A percentile compares a stretch with the other conserved stretches of the same genome.
These are phyloP conservation scores for Eustalomyia histrio DNA, from an alignment of 2,888 invertebrate species.

Conservation along the genomic window DNA sequence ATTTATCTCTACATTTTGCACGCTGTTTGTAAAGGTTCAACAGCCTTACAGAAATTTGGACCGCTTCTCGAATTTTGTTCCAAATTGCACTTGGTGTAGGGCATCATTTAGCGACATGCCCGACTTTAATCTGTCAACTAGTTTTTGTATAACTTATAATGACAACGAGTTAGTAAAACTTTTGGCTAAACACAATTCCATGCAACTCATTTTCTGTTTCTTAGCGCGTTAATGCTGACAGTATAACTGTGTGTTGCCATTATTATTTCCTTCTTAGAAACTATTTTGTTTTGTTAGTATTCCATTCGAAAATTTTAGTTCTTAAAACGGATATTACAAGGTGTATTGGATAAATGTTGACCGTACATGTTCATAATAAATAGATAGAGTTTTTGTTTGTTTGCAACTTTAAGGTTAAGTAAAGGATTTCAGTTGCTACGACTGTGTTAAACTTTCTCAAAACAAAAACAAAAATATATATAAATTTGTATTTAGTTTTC, in stretches of 20 bases:
- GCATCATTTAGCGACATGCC: too few species aligned
- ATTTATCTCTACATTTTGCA: too few species aligned
- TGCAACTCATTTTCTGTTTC: neutral
- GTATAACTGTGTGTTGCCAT: neutral
- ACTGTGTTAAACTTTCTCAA: constrained; percentile 34
- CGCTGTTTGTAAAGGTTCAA: too few species aligned
- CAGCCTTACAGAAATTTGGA: too few species aligned
- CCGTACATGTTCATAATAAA: constrained; percentile 74
- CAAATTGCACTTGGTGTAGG: too few species aligned
- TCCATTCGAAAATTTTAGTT: constrained; percentile 18
- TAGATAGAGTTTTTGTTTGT: constrained; percentile 13
- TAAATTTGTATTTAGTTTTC: constrained; percentile 20
- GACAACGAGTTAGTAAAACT: neutral
- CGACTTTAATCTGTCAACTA: too few species aligned
- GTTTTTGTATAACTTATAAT: too few species aligned
- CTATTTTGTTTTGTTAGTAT: constrained; percentile 3
- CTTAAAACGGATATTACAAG: constrained; percentile 75
- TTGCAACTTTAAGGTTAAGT: constrained; percentile 4
- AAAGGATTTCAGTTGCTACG: constrained; percentile 9
- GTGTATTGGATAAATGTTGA: constrained; percentile 76
- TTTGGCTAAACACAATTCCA: too few species aligned
- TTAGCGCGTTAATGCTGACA: constrained; percentile 31
- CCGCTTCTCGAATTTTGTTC: too few species aligned
- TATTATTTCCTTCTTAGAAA: constrained; percentile 40
- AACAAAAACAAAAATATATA: too few species aligned